These are phyloP conservation scores for Threskiornis aethiopicus DNA, from an alignment of 2,797 vertebrate genomes.

Conservation along the genomic window DNA sequence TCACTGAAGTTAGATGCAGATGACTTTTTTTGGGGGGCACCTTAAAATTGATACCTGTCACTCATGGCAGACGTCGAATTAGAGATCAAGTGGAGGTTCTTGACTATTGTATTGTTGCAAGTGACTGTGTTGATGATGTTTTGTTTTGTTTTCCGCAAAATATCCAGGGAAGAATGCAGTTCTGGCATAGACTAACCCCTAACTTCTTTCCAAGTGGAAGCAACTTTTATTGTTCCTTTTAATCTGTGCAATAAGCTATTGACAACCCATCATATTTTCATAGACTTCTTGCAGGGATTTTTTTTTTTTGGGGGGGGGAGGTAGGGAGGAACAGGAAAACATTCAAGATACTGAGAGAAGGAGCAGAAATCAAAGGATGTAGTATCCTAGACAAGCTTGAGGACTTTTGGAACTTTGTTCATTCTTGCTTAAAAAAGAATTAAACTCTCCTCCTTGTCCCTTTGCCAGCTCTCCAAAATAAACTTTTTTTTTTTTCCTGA, in stretches of 20 bases:
- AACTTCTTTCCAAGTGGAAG: not conserved
- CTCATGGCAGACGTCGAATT: not conserved
- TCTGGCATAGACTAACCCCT: not conserved
- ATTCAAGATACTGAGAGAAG: not conserved
- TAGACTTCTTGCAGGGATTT: not conserved
- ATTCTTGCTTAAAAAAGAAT: not conserved
- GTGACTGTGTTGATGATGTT: not conserved
- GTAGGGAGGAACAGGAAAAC: not conserved
- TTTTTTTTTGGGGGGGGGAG: fast-evolving
- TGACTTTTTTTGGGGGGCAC: no score
- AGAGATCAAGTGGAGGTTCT: not conserved
- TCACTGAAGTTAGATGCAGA: not conserved
- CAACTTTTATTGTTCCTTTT: not conserved
- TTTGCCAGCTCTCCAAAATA: not conserved
- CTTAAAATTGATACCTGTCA: not conserved
- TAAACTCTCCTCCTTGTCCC: not conserved
- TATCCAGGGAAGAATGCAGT: not conserved
- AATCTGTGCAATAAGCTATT: not conserved
- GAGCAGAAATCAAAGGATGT: not conserved
- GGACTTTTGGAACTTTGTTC: not conserved
- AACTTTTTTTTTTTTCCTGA: not conserved
- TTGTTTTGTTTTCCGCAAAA: not conserved
- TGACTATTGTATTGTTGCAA: not conserved
- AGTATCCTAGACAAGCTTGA: not conserved
- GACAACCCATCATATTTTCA: not conserved